phyloP scores from a whole-genome alignment of 2,888 invertebrate genomes.

The Anthrax anthrax region DNA sequence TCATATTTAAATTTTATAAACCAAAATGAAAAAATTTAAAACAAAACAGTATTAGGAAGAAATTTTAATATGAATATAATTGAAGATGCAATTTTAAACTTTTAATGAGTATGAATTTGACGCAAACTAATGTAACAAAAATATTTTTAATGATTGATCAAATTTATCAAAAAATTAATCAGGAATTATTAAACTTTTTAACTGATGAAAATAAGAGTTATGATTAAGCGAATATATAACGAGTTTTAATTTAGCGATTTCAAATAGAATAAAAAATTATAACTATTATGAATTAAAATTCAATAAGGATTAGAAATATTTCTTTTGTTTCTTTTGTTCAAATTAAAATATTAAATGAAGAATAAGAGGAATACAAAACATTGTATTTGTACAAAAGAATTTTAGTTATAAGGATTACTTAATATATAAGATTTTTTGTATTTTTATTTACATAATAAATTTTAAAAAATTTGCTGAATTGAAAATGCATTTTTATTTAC shows the following conservation, averaged over 20 bases:
- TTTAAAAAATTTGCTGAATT: too few species aligned
- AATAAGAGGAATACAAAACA: too few species aligned
- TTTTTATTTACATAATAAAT: too few species aligned
- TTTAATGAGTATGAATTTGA: background rate
- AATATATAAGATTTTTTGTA: too few species aligned
- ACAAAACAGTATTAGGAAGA: background rate
- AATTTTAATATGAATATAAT: background rate
- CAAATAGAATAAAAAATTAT: background rate
- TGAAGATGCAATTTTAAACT: background rate
- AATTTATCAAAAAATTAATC: background rate
- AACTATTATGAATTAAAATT: background rate
- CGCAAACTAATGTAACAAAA: background rate
- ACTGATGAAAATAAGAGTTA: background rate
- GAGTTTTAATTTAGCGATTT: background rate
- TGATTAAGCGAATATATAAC: background rate
- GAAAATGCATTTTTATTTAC: too few species aligned
- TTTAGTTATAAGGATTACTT: too few species aligned
- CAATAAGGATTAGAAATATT: background rate
- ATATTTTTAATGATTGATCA: background rate
- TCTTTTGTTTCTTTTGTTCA: background rate
- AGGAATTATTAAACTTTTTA: background rate
- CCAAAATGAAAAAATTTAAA: too few species aligned
- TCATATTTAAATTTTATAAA: too few species aligned
- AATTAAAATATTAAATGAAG: too few species aligned
- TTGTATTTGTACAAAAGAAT: too few species aligned